phyloP scores from a whole-genome alignment of 2,888 invertebrate genomes.

The Melanchra persicariae region DNA sequence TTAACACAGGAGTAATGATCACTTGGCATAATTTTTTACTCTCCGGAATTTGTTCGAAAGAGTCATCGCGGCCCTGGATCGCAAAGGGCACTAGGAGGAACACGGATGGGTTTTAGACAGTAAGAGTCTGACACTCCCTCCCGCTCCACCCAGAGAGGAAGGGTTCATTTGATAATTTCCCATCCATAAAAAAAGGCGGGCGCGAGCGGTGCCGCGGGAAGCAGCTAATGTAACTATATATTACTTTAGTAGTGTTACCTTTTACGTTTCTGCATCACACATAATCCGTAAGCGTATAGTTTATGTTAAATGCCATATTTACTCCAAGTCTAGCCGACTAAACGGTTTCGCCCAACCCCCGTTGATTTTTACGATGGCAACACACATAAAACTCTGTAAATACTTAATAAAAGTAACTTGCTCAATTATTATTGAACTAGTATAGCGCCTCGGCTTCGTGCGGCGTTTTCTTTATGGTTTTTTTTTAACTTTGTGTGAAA shows the following conservation, averaged over 20 bases:
- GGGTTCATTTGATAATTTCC: too few species aligned
- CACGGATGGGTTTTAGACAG: too few species aligned
- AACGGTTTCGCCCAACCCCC: slow-evolving; percentile 48
- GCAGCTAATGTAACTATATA: too few species aligned
- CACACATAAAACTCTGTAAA: slow-evolving; percentile 57
- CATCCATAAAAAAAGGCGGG: too few species aligned
- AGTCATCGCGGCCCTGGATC: too few species aligned
- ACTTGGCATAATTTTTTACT: too few species aligned
- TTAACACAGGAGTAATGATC: too few species aligned
- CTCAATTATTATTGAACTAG: slow-evolving; percentile 46
- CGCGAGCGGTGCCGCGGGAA: too few species aligned
- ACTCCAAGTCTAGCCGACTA: slow-evolving; percentile 44
- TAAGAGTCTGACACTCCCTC: too few species aligned
- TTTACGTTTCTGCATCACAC: neutral
- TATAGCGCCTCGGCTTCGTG: neutral
- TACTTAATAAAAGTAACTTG: slow-evolving; percentile 58
- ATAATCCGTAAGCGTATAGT: slow-evolving; percentile 22
- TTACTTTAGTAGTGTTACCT: neutral
- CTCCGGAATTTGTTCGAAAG: too few species aligned
- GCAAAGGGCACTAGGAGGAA: too few species aligned
- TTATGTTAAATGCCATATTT: slow-evolving; percentile 33
- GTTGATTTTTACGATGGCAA: slow-evolving; percentile 53
- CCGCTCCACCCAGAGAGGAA: too few species aligned
- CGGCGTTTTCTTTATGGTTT: neutral
- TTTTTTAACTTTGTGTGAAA: neutral